phyloP scores from a whole-genome alignment of 2,797 vertebrate genomes.

The Microchirus variegatus region DNA sequence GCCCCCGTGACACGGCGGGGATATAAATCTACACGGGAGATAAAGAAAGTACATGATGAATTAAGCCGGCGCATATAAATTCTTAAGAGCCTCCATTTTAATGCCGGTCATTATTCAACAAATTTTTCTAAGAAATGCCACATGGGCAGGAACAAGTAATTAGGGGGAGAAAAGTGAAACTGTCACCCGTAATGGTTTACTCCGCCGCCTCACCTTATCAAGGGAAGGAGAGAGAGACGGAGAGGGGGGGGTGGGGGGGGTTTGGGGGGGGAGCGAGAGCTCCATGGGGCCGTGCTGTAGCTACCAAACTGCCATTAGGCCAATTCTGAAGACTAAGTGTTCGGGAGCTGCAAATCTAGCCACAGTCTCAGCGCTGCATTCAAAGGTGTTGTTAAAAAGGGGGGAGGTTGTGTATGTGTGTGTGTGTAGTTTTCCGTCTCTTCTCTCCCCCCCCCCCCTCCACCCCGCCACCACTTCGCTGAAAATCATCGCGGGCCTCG shows the following conservation, averaged over 20 bases:
- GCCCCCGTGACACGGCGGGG: constrained; percentile 90
- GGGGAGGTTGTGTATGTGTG: constrained; percentile 26
- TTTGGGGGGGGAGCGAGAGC: constrained; percentile 49
- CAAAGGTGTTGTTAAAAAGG: constrained; percentile 61
- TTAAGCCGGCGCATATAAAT: constrained; percentile 98
- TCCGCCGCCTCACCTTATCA: constrained; percentile 90
- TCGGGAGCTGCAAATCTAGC: constrained; percentile 60
- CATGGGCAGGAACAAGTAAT: constrained; percentile 99
- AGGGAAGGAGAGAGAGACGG: constrained; percentile 57
- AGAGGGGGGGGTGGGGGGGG: constrained; percentile 14
- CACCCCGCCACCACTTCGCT: no score
- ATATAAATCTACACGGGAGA: constrained; percentile 99
- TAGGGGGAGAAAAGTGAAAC: constrained; percentile 99
- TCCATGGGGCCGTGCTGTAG: constrained; percentile 51
- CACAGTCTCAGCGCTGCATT: constrained; percentile 74
- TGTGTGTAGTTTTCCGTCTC: not conserved
- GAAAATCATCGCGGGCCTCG: constrained; percentile 86
- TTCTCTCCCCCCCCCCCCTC: constrained; percentile 11
- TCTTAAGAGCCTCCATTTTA: constrained; percentile 99
- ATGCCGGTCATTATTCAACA: constrained; percentile 99
- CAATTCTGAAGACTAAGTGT: constrained; percentile 72
- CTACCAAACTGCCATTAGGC: constrained; percentile 69
- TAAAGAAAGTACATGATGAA: constrained; percentile 99
- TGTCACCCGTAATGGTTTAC: constrained; percentile 99
- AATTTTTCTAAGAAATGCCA: constrained; percentile 99